These are phyloP conservation scores for Ptychobarbus kaznakovi DNA, from an alignment of 2,797 vertebrate genomes.

Conservation along the genomic window DNA sequence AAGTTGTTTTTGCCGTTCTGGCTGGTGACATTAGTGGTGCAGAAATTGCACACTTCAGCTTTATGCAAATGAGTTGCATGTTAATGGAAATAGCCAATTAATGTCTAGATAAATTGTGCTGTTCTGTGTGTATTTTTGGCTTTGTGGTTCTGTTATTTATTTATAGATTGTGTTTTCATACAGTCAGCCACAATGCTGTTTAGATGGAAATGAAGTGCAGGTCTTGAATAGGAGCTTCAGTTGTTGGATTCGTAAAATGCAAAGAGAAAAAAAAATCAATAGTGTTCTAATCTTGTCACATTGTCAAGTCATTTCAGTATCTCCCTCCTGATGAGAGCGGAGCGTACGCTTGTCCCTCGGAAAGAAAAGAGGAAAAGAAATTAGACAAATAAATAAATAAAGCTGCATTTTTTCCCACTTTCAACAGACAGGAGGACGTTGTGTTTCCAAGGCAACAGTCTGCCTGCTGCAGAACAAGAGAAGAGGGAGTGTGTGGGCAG, in stretches of 20 bases:
- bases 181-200: neutral
- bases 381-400: conserved; percentile 63
- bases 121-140: neutral
- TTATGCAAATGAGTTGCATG: conserved; percentile 4
- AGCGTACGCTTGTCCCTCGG: neutral
- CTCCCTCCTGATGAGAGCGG: conserved; percentile 30
- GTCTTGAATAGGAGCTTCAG: neutral
- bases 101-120: neutral
- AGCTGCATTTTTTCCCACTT: conserved; percentile 69
- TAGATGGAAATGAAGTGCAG: neutral
- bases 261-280: neutral
- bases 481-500: conserved; percentile 75
- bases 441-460: conserved; percentile 85
- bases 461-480: conserved; percentile 77
- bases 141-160: neutral
- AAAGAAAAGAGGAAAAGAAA: conserved; percentile 48
- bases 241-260: neutral
- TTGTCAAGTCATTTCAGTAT: conserved; percentile 9
- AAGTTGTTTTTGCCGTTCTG: neutral
- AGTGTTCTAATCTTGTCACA: conserved; percentile 9
- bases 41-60: neutral
- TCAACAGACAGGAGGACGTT: conserved; percentile 72
- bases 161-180: conserved; percentile 1
- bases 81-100: neutral
- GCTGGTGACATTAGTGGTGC: neutral